phyloP scores from a whole-genome alignment of 2,113 vertebrate species.

The Clupea harengus region DNA sequence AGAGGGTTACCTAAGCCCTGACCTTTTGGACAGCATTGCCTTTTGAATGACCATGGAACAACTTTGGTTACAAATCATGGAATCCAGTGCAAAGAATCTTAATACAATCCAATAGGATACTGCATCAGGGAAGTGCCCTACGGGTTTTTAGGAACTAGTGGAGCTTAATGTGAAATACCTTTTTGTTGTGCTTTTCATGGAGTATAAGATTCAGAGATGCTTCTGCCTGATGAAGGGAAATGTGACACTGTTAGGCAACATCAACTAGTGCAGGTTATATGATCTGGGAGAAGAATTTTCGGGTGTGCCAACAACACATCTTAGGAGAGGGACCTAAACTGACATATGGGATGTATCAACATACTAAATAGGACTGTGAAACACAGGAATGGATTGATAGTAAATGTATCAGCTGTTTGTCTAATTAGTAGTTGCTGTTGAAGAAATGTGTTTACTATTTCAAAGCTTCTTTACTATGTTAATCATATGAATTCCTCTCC shows the following conservation, averaged over 20 bases:
- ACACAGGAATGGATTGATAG: not conserved
- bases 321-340: not conserved
- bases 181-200: not conserved
- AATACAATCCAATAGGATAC: not conserved
- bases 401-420: not conserved
- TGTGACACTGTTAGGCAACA: not conserved
- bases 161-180: not conserved
- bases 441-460: not conserved
- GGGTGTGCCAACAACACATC: not conserved
- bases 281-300: not conserved
- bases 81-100: not conserved
- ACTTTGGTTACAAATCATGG: not conserved
- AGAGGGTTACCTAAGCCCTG: constrained; percentile 85
- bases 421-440: not conserved
- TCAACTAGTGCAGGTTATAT: not conserved
- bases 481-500: not conserved
- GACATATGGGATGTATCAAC: not conserved
- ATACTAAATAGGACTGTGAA: not conserved
- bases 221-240: not conserved
- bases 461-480: not conserved
- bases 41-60: constrained; percentile 39
- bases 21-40: constrained; percentile 69
- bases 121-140: not conserved
- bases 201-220: not conserved
- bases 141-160: too few species aligned